A percentile compares a stretch with the other conserved stretches of the same genome.
Conservation (phyloP, 2,113 vertebrate species). For the Furnarius figulus region DNA sequence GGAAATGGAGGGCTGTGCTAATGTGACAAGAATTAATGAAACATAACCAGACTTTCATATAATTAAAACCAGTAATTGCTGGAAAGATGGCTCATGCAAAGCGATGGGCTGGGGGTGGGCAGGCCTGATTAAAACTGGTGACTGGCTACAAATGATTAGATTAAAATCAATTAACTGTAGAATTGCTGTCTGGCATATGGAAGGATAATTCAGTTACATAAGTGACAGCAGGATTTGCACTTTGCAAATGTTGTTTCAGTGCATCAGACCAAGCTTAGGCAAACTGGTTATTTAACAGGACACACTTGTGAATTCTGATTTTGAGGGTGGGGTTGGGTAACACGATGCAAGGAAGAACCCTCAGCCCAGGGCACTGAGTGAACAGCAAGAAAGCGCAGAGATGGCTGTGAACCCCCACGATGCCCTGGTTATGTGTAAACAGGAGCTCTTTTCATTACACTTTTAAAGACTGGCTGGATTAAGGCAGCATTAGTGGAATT, state of each 20-base stretch:
- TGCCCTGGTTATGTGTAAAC: not conserved
- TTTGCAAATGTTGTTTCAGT: constrained; percentile 5
- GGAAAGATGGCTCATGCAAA: constrained; percentile 13
- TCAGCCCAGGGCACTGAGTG: fast-evolving
- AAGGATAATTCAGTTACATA: constrained; percentile 58
- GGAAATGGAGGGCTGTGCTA: not conserved
- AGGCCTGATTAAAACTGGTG: constrained; percentile 50
- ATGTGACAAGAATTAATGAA: constrained; percentile 60
- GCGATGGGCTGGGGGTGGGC: not conserved
- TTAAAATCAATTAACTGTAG: constrained; percentile 69
- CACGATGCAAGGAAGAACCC: fast-evolving
- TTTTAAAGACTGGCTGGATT: constrained; percentile 5
- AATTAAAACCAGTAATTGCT: constrained; percentile 52
- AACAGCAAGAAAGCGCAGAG: not conserved
- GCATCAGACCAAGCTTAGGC: not conserved
- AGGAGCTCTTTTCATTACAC: not conserved
- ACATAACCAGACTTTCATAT: not conserved
- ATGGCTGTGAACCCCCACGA: fast-evolving
- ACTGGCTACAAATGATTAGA: constrained; percentile 62
- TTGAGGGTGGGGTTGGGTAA: not conserved
- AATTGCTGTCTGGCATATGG: constrained; percentile 49
- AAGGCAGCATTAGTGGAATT: constrained; percentile 23
- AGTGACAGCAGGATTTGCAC: constrained; percentile 45
- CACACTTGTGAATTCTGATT: not conserved
- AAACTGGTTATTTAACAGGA: not conserved